phyloP scores from a whole-genome alignment of 2,888 invertebrate species.

The Agrochola macilenta region DNA sequence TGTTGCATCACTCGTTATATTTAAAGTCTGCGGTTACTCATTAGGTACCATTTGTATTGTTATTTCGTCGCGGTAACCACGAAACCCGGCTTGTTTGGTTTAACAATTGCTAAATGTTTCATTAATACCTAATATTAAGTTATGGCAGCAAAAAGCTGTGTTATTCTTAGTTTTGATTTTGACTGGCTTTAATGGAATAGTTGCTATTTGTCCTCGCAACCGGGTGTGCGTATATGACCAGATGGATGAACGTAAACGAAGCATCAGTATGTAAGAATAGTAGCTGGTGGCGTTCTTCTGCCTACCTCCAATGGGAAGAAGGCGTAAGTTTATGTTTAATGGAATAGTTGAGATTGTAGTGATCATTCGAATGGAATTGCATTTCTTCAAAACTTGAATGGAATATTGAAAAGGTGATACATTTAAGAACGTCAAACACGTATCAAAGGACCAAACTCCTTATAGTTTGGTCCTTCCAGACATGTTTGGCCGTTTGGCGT shows the following conservation, averaged over 20 bases:
- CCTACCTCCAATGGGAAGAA: not conserved
- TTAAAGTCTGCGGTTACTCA: constrained; percentile 34
- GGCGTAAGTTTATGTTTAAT: not conserved
- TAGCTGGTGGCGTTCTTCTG: not conserved
- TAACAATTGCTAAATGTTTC: constrained; percentile 20
- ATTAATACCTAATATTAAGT: constrained; percentile 6
- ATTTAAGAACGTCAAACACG: not conserved
- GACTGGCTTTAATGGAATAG: not conserved
- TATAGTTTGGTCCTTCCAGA: not conserved
- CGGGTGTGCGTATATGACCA: not conserved
- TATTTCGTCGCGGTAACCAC: constrained; percentile 46
- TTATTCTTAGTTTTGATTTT: not conserved
- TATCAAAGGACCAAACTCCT: not conserved
- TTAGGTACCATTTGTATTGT: constrained; percentile 40
- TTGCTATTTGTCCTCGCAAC: not conserved
- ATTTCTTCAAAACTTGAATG: not conserved
- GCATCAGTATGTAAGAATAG: not conserved
- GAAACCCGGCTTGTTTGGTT: constrained; percentile 14
- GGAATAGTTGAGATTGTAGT: not conserved
- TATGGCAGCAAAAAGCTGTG: not conserved
- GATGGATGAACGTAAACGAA: not conserved
- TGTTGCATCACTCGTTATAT: constrained; percentile 43
- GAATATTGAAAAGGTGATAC: not conserved
- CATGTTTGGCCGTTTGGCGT: not conserved
- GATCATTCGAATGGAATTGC: not conserved